Percentiles rank a stretch among this genome's conserved stretches.
Conservation (phyloP, 2,797 vertebrate genomes). For the Lagocephalus sceleratus region DNA sequence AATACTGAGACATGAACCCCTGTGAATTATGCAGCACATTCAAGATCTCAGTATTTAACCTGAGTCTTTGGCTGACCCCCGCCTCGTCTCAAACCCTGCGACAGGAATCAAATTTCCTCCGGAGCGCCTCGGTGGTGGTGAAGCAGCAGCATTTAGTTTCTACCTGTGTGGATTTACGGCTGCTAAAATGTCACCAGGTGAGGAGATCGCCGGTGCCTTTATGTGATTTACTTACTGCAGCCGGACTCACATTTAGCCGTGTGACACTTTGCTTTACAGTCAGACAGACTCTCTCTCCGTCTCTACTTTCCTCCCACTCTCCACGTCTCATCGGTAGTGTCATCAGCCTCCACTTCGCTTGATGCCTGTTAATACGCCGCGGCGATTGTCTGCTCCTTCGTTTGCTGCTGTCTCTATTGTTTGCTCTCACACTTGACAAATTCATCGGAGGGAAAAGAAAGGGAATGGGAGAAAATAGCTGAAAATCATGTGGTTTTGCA, state of each 20-base stretch:
- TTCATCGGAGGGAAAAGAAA: conserved; percentile 55
- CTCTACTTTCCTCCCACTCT: conserved; percentile 41
- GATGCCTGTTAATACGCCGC: conserved; percentile 67
- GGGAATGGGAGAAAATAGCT: conserved; percentile 45
- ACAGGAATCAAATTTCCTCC: not conserved
- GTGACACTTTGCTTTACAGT: conserved; percentile 20
- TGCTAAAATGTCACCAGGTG: not conserved
- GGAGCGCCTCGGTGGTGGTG: not conserved
- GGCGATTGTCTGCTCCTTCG: conserved; percentile 50
- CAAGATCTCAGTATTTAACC: too few species aligned
- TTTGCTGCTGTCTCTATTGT: conserved; percentile 62
- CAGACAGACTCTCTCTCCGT: conserved; percentile 7
- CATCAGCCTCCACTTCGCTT: conserved; percentile 54
- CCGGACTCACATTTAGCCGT: conserved; percentile 20
- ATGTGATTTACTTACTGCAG: conserved; percentile 17
- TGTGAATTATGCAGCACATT: too few species aligned
- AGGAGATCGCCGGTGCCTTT: conserved; percentile 12
- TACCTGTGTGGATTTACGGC: not conserved
- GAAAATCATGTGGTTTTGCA: conserved; percentile 45
- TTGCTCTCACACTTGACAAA: conserved; percentile 62
- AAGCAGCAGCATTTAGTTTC: not conserved
- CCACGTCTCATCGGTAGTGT: conserved; percentile 57
- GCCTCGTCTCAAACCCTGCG: too few species aligned
- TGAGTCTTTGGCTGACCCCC: too few species aligned
- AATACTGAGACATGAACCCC: too few species aligned